Evolutionary conservation across 2,113 vertebrate species (phyloP), one percentile per base, ranked within the genome.

Genomic region (Eptatretus burgeri): DNA sequence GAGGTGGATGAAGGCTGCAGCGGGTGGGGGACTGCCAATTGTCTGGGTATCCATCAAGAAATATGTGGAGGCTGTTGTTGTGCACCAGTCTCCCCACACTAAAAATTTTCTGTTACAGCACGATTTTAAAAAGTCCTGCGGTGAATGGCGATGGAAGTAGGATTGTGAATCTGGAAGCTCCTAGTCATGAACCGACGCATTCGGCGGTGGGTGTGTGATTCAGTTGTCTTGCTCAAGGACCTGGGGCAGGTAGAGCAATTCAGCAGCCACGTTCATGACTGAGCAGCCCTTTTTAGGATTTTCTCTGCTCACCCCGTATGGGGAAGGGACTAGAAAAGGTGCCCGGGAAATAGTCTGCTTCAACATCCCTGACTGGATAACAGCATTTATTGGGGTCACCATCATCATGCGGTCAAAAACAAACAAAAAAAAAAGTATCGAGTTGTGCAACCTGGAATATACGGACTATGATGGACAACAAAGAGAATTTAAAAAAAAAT

Each of bases 61-160:
- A 41, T 41, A 7, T 41, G 27, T 41, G 27, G 27, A 5, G 27
- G 27, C 27, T 41, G 27, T 41, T n/a, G n/a, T n/a, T 41, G 27
- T 41, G 27, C 27, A 41, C 27, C 27, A 7, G 27, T 41, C 27
- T 41, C 27, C 27, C 27, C 27, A 41, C 27, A 41, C 3, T 41
- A 41, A 41, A 41, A 41, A n/a, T n/a, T n/a, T n/a, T n/a, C n/a
- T n/a, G n/a, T n/a, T n/a, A n/a, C n/a, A n/a, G n/a, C n/a, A n/a
- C n/a, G n/a, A n/a, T n/a, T n/a, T n/a, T n/a, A n/a, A n/a, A 56
- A 56, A 56, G 52, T 56, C 52, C 52, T 56, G 52, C 18, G 52
- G 52, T 56, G 52, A 56, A 16, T 19, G 19, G 52, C 52, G 52
- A 56, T 14, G 5, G 52, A 9, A 19, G 14, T 16, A 19, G 5